A percentile compares a stretch with the other conserved stretches of the same genome.
Evolutionary conservation across 2,797 vertebrate species (phyloP).

Genomic region (Saxicola maurus): DNA sequence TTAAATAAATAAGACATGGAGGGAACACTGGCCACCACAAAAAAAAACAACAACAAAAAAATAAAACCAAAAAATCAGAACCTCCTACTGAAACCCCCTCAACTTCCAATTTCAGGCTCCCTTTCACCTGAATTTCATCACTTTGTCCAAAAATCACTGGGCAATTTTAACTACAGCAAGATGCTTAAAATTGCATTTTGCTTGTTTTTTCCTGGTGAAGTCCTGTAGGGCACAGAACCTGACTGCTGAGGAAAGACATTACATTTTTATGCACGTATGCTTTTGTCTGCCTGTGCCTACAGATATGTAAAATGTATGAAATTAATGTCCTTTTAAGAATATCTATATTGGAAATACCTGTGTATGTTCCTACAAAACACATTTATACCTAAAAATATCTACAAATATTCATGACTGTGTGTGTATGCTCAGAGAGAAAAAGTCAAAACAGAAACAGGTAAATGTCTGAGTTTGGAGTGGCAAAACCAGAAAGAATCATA

Average conservation of each 20-base stretch:
- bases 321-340: not conserved
- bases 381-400: not conserved
- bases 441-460: not conserved
- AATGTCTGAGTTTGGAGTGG: not conserved
- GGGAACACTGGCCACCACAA: not conserved
- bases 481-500: constrained; percentile 11
- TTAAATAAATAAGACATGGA: constrained; percentile 16
- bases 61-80: too few species aligned
- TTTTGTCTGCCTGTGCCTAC: not conserved
- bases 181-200: not conserved
- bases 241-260: not conserved
- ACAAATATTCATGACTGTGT: not conserved
- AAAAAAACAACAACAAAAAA: not conserved
- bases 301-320: not conserved
- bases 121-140: not conserved
- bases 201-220: not conserved
- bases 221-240: not conserved
- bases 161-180: constrained; percentile 5
- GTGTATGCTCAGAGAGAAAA: not conserved
- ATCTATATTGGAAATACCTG: not conserved
- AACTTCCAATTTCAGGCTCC: not conserved
- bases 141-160: not conserved
- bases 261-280: not conserved
- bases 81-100: not conserved
- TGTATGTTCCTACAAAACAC: not conserved